phyloP scores from a whole-genome alignment of 2,888 invertebrate species.

The Drosophila mimetica region DNA sequence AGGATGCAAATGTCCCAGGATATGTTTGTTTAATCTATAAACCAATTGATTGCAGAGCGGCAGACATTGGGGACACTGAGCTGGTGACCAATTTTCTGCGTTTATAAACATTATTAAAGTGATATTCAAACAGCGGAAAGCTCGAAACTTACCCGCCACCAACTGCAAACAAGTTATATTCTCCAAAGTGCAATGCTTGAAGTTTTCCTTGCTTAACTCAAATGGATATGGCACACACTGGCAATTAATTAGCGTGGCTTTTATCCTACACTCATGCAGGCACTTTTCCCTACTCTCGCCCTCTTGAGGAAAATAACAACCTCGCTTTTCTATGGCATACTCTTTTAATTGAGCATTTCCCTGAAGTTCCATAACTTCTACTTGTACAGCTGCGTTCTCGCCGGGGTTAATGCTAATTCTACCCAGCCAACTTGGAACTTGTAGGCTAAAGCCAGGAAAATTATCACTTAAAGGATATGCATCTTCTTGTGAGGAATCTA shows the following conservation, averaged over 20 bases:
- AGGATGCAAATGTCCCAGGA: constrained; percentile 29
- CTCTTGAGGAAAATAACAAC: constrained; percentile 74
- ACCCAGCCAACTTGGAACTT: constrained; percentile 64
- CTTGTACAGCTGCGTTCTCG: constrained; percentile 47
- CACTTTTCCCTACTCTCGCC: constrained; percentile 61
- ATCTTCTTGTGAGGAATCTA: constrained; percentile 72
- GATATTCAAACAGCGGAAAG: background rate
- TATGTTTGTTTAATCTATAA: constrained; percentile 61
- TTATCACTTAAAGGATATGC: constrained; percentile 51
- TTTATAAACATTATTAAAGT: background rate
- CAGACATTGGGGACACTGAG: constrained; percentile 64
- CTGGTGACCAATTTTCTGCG: constrained; percentile 46
- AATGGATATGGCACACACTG: constrained; percentile 69
- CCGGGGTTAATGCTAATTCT: constrained; percentile 61
- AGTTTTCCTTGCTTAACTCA: constrained; percentile 11
- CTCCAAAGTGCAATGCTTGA: constrained; percentile 66
- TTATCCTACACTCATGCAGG: constrained; percentile 66
- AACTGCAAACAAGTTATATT: constrained; percentile 69
- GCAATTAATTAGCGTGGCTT: constrained; percentile 59
- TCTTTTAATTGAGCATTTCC: constrained; percentile 51
- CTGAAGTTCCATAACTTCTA: constrained; percentile 49
- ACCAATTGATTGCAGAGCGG: constrained; percentile 69
- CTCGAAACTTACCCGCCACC: constrained; percentile 61
- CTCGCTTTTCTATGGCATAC: constrained; percentile 58
- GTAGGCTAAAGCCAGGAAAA: constrained; percentile 59